Conservation (phyloP, 2,888 invertebrate genomes). For the Euphydryas editha region DNA sequence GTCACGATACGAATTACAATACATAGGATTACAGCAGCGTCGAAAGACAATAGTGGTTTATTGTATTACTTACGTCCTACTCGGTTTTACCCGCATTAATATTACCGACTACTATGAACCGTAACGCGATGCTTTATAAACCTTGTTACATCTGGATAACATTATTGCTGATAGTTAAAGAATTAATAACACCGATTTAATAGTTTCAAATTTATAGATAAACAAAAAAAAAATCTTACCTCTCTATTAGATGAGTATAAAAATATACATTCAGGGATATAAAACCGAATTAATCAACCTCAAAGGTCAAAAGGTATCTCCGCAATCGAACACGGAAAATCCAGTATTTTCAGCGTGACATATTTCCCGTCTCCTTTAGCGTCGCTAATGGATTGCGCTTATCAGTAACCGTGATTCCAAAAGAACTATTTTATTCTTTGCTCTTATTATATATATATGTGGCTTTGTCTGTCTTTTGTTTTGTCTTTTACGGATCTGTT, state of each 20-base stretch:
- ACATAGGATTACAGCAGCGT: no score
- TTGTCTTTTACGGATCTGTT: neutral
- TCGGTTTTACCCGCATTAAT: no score
- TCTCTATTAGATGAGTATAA: neutral
- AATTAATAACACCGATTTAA: no score
- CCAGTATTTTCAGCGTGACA: constrained; percentile 24
- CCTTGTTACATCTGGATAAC: no score
- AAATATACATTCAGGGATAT: neutral
- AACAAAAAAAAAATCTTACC: neutral
- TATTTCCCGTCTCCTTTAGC: constrained; percentile 22
- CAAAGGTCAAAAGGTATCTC: constrained; percentile 3
- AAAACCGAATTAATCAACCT: constrained; percentile 8
- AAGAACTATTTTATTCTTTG: neutral
- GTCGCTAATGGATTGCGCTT: constrained; percentile 29
- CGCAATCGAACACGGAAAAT: constrained; percentile 13
- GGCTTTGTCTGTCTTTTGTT: neutral
- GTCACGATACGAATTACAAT: no score
- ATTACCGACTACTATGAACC: no score
- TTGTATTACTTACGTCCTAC: no score
- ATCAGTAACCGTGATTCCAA: constrained; percentile 13
- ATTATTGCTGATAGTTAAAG: no score
- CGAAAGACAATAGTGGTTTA: no score
- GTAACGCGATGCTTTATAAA: no score
- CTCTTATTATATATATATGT: neutral
- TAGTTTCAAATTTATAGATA: no score